Base-by-base conservation (phyloP, 1,140 invertebrate species). In the Camponotus floridanus region DNA sequence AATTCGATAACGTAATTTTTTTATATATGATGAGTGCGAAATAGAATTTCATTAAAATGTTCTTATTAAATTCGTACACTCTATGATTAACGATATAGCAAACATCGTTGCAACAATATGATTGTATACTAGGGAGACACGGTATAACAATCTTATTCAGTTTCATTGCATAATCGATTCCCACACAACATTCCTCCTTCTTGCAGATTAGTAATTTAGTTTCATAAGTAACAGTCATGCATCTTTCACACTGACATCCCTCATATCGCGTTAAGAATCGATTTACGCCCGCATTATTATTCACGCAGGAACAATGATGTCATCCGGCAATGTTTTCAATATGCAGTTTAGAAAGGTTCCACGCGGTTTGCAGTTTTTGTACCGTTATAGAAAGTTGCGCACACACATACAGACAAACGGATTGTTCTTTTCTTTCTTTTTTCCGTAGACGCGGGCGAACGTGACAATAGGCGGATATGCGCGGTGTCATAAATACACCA, bases 261-360 rank as follows among this genome's bases (percentile, higher is more conserved):
- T 31, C 42, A 5, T 8, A 39, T 42, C 36, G n/a, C 45, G 8
- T 26, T 73, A 45, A 33, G 39, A 61, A 83, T 83, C 39, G 68
- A 83, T 83, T 74, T 48, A 73, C 55, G 68, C 55, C 55, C 39
- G 68, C 26, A 74, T 83, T 61, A 74, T 83, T 73, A 83, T 62
- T 62, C 68, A 39, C 55, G 15, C 21, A 13, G 55, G 8, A 73
- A 83, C 68, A 83, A 74, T 83, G 79, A 74, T 33, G 21, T 81
- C 59, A 51, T 45, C 51, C 26, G 13, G 68, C 55, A 21, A 33
- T 21, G 39, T 85, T 86, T 85, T 79, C 84, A 80, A 79, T 79
- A 68, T 68, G 84, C 74, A 79, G 36, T 80, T 86, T 86, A 80
- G 76, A 80, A 86, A 86, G 76, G 84, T 86, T 86, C 51, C 39